phyloP scores from a whole-genome alignment of 2,797 vertebrate species.

The Triplophysa yarkandensis region DNA sequence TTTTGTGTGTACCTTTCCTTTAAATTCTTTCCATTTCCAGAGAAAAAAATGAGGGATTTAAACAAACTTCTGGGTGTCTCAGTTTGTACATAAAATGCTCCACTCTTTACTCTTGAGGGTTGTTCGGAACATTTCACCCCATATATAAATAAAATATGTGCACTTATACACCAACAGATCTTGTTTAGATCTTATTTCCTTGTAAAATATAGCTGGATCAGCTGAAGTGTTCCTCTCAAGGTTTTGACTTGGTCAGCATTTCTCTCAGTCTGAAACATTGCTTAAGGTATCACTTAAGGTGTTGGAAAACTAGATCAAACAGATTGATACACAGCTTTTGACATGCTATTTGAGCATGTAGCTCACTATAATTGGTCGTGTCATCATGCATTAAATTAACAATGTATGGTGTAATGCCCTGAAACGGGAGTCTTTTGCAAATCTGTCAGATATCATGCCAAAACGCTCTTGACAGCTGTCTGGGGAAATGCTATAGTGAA shows the following conservation, averaged over 20 bases:
- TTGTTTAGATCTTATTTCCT: slow-evolving; percentile 42
- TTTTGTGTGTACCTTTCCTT: too few species aligned
- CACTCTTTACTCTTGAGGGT: slow-evolving; percentile 1
- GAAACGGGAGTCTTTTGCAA: slow-evolving; percentile 89
- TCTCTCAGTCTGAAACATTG: slow-evolving; percentile 73
- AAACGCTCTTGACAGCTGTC: slow-evolving; percentile 84
- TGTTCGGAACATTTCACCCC: slow-evolving; percentile 3
- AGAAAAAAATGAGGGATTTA: background rate
- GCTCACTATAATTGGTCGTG: slow-evolving; percentile 90
- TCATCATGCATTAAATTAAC: slow-evolving; percentile 94
- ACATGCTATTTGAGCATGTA: slow-evolving; percentile 93
- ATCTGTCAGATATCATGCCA: slow-evolving; percentile 86
- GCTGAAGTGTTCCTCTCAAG: slow-evolving; percentile 67
- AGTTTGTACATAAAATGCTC: background rate
- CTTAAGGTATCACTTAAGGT: slow-evolving; percentile 86
- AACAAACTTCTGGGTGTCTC: background rate
- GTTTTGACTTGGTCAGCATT: slow-evolving; percentile 79
- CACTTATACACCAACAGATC: slow-evolving; percentile 22
- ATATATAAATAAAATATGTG: slow-evolving; percentile 1
- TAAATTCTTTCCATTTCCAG: background rate
- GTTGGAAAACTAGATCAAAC: slow-evolving; percentile 84
- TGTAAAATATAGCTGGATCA: slow-evolving; percentile 58
- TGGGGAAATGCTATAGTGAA: slow-evolving; percentile 68
- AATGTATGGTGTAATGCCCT: slow-evolving; percentile 86
- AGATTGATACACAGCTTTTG: slow-evolving; percentile 92